Base-by-base conservation (phyloP, 2,888 invertebrate species). In the Cephalotes varians region DNA sequence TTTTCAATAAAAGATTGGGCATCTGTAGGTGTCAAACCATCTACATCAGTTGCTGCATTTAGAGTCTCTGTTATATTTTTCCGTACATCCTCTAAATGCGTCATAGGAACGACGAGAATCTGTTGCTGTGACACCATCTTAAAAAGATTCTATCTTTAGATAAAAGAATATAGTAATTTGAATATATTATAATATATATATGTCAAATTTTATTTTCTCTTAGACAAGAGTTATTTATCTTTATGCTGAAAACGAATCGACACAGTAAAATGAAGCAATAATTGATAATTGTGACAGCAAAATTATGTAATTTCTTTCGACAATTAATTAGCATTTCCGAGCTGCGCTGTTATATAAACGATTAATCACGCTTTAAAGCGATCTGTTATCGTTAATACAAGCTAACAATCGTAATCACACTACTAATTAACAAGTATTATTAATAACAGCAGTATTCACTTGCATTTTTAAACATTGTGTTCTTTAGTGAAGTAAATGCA, bases 121-220 rank as follows among this genome's bases (percentile, higher is more conserved):
- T 92, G 90, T 47, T 91, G 84, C 31, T 90, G 87, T 10, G 92
- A 87, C 2, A 92, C 79, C n/a, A 92, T 85, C 92, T 92, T 84
- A 72, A 60, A 58, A 4, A 58, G 1, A 60, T 18, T 31, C 5
- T 18, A n/a, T 25, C 18, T 60, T 73, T 15, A 2, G 7, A 18
- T 54, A 40, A 1, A 6, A 18, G 3, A 37, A 51, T 10, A 3
- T 51, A 51, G 5, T 54, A 31, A 28, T 21, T 34, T 12, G 12
- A 74, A 37, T 49, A 40, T 34, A 31, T 58, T 4, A 10, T 40
- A 47, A 44, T n/a, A 54, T 12, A 10, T 60, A 9, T 28, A 15
- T n/a, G 15, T 7, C 6, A 69, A 54, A 37, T 56, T 54, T 37
- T 9, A 37, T 37, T 12, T 31, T 73, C 31, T 40, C 2, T 0